Evolutionary conservation across 2,113 vertebrate species (phyloP).

Genomic region (Rhinopomastus cyanomelas): DNA sequence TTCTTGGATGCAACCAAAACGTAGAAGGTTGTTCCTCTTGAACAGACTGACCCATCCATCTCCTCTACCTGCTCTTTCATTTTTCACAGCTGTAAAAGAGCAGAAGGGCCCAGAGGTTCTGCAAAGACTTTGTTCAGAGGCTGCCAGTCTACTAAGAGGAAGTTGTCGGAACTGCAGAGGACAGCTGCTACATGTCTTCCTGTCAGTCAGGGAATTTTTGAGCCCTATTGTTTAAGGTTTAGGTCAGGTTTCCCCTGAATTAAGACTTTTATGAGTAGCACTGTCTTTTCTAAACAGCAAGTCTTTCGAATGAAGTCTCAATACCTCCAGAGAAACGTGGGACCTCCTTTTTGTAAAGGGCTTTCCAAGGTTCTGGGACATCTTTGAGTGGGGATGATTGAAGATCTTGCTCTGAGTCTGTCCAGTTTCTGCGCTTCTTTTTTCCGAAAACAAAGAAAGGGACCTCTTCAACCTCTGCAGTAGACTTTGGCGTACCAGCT

Average conservation of each 20-base stretch:
- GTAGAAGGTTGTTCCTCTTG: not conserved
- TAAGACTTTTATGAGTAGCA: not conserved
- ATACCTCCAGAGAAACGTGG: not conserved
- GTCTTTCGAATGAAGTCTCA: not conserved
- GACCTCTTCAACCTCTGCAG: not conserved
- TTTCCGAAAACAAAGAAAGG: not conserved
- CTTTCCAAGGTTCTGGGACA: not conserved
- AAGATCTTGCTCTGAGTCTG: not conserved
- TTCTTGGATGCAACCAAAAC: not conserved
- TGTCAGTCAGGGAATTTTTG: not conserved
- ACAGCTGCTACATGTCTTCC: not conserved
- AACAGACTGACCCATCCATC: not conserved
- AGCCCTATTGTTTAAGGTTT: not conserved
- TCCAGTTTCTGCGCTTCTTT: not conserved
- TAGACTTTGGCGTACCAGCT: not conserved
- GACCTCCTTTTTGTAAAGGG: slow-evolving; percentile 5
- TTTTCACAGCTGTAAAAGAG: not conserved
- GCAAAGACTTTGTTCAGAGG: not conserved
- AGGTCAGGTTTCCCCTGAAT: not conserved
- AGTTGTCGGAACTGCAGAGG: not conserved
- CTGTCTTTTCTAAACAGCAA: not conserved
- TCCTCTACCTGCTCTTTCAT: not conserved
- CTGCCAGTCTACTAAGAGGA: not conserved
- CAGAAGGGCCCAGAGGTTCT: not conserved
- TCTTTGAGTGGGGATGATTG: not conserved